Evolutionary conservation across 2,888 invertebrate genomes (phyloP), one percentile per base, ranked within the genome.

Genomic region (Platyscelio sp.): DNA sequence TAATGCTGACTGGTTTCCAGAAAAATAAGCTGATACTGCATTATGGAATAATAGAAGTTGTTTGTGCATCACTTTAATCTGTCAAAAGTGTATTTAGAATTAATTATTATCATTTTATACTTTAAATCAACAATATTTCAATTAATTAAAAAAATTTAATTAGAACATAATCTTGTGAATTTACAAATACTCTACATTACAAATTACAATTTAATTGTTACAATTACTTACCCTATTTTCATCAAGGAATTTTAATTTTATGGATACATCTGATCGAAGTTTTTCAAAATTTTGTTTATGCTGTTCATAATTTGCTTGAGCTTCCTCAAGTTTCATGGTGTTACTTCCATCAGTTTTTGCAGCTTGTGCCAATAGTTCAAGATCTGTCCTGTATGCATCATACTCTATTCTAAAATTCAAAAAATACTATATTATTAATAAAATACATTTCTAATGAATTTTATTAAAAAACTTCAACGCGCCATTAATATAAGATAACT

Each of bases 61-160:
- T 94, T 99, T 99, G 94, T 99, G 98, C 99, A 99, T 99, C 89
- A 99, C 99, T 94, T 99, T 99, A 91, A 99, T 97, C 98, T 99
- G 86, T 15, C 6, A 77, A 63, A 61, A 15, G 56, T 54, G 18
- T 40, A 27, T 27, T 49, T 9, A 6, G 3, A 4, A 20, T 20
- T 20, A 49, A 49, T 49, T n/a, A 22, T 7, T 4, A 38, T n/a
- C n/a, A n/a, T n/a, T n/a, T n/a, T n/a, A n/a, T n/a, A n/a, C n/a
- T n/a, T n/a, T n/a, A n/a, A n/a, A n/a, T n/a, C n/a, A n/a, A n/a
- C n/a, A n/a, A n/a, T n/a, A n/a, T n/a, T n/a, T n/a, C n/a, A n/a
- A n/a, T n/a, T n/a, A n/a, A n/a, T n/a, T 9, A 54, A 26, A 15
- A 51, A 71, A 67, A 54, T n/a, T n/a, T n/a, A n/a, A n/a, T n/a